A percentile compares a stretch with the other conserved stretches of the same genome.
phyloP scores from a whole-genome alignment of 2,113 vertebrate genomes.

The Fregata magnificens region DNA sequence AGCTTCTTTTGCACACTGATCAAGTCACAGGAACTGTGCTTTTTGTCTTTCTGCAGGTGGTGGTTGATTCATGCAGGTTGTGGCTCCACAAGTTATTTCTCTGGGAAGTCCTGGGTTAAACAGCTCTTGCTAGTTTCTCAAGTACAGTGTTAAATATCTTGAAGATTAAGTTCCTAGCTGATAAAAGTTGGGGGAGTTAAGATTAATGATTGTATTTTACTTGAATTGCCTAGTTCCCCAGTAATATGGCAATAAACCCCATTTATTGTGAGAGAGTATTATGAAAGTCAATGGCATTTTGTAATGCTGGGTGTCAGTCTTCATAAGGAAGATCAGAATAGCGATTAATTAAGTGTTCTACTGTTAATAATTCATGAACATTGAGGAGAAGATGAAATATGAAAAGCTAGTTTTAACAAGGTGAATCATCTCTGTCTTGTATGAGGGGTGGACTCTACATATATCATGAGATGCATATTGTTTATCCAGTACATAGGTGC shows the following conservation, averaged over 20 bases:
- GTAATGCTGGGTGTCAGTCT: not conserved
- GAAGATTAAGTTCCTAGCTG: not conserved
- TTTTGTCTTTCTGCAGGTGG: not conserved
- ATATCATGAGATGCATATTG: fast-evolving
- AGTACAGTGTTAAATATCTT: not conserved
- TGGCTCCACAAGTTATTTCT: not conserved
- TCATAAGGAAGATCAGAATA: not conserved
- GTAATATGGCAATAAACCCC: not conserved
- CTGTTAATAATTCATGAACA: not conserved
- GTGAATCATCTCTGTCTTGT: not conserved
- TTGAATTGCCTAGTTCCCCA: not conserved
- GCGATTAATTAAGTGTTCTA: not conserved
- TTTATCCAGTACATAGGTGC: fast-evolving
- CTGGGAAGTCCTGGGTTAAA: not conserved
- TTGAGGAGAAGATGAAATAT: not conserved
- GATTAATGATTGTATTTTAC: not conserved
- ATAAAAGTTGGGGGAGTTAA: not conserved
- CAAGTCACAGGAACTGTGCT: too few species aligned
- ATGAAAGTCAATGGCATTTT: not conserved
- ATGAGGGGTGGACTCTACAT: fast-evolving
- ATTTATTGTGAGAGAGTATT: not conserved
- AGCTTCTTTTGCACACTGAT: not conserved
- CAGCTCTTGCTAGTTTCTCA: not conserved
- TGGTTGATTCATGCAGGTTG: not conserved
- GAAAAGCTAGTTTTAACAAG: not conserved